A percentile compares a stretch with the other conserved stretches of the same genome.
Conservation (phyloP, 2,113 vertebrate species). For the Willisornis vidua region DNA sequence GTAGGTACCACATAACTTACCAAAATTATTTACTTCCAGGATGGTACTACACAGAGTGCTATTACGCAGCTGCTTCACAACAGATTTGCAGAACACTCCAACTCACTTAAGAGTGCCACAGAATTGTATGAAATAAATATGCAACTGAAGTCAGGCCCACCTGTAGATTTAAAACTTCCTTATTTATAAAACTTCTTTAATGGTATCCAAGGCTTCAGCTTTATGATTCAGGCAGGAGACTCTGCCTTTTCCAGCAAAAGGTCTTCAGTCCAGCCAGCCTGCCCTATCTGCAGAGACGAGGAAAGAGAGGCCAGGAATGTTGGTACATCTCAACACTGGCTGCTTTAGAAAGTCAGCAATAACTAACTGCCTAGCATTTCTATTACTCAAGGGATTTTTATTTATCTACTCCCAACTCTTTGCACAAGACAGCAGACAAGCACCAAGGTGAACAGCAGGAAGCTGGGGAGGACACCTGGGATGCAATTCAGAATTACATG, state of each 20-base stretch:
- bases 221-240: neutral
- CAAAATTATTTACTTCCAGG: neutral
- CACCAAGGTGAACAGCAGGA: neutral
- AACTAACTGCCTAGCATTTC: neutral
- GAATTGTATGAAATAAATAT: neutral
- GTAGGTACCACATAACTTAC: neutral
- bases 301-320: neutral
- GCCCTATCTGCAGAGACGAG: neutral
- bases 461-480: neutral
- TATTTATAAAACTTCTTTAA: neutral
- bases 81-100: neutral
- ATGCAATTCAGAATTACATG: neutral
- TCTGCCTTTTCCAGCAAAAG: neutral
- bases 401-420: neutral
- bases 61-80: neutral
- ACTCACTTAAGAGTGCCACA: neutral
- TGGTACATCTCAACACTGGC: neutral
- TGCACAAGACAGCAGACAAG: neutral
- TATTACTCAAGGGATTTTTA: neutral
- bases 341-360: neutral
- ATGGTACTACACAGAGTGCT: neutral
- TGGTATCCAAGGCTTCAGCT: neutral
- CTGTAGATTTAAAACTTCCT: neutral
- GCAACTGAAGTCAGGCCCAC: neutral
- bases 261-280: neutral